These are phyloP conservation scores for Gallinago solitaria DNA, from an alignment of 2,797 vertebrate species.

Conservation along the genomic window DNA sequence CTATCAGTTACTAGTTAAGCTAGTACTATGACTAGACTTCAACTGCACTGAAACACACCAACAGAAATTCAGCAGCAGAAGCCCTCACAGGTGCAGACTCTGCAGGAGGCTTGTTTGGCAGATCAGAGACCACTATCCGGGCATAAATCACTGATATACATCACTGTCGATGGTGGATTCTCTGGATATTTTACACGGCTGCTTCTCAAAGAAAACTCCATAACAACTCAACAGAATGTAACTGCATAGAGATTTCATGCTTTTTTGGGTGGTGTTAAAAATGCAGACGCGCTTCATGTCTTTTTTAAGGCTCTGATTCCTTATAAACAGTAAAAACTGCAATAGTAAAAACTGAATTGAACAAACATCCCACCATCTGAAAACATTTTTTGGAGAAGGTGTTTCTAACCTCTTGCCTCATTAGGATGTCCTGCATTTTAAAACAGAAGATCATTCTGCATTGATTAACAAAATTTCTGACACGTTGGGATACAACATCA, in stretches of 20 bases:
- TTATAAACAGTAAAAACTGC: not conserved
- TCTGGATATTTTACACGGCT: not conserved
- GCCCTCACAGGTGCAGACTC: not conserved
- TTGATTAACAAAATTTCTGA: not conserved
- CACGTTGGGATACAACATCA: fast-evolving
- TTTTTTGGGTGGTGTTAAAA: not conserved
- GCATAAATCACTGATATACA: not conserved
- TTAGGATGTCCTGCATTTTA: not conserved
- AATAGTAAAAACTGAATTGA: not conserved
- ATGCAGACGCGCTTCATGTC: fast-evolving
- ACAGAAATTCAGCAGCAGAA: not conserved
- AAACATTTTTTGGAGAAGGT: not conserved
- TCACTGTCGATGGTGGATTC: not conserved
- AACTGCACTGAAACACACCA: not conserved
- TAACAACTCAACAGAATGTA: not conserved
- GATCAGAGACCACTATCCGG: not conserved
- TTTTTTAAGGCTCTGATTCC: not conserved
- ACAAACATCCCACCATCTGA: not conserved
- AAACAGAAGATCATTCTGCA: not conserved
- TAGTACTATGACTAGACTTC: not conserved
- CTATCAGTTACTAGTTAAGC: not conserved
- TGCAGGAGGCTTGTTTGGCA: not conserved
- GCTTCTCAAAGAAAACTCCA: not conserved
- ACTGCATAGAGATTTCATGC: not conserved
- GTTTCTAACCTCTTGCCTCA: not conserved